phyloP scores from a whole-genome alignment of 1,140 invertebrate genomes.

The Argopecten irradians region DNA sequence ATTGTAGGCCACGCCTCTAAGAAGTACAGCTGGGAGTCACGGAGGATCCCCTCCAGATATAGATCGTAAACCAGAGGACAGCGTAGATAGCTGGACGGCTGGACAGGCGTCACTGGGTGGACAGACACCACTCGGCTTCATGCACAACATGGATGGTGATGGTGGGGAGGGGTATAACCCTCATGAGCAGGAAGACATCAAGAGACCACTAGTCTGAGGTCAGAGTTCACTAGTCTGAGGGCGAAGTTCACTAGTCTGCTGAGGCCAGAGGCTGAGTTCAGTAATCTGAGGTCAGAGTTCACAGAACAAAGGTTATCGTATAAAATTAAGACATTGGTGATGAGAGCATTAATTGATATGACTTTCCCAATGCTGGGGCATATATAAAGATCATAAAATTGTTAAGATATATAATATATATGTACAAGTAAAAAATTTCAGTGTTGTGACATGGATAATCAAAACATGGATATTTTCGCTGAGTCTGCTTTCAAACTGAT shows the following conservation, averaged over 20 bases:
- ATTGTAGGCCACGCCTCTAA: slow-evolving; percentile 44
- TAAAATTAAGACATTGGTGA: not conserved
- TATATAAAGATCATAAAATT: too few species aligned
- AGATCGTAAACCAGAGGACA: slow-evolving; percentile 47
- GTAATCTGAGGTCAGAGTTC: not conserved
- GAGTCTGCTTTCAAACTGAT: too few species aligned
- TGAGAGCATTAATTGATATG: not conserved
- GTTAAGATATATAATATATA: too few species aligned
- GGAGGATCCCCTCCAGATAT: slow-evolving; percentile 41
- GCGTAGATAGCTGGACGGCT: slow-evolving; percentile 37
- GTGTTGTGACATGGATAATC: not conserved
- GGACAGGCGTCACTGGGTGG: not conserved
- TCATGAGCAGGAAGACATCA: slow-evolving; percentile 4
- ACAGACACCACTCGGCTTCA: not conserved
- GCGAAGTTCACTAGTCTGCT: too few species aligned
- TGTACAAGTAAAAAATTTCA: too few species aligned
- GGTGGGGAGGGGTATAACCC: not conserved
- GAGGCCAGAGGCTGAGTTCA: too few species aligned
- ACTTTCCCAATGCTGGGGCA: too few species aligned
- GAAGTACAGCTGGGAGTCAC: slow-evolving; percentile 33
- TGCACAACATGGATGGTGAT: slow-evolving; percentile 1
- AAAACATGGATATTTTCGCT: too few species aligned
- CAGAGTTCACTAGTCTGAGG: not conserved
- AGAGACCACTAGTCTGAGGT: not conserved
- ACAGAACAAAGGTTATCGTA: not conserved